phyloP scores from a whole-genome alignment of 2,797 vertebrate genomes.

The Lagorchestes hirsutus region DNA sequence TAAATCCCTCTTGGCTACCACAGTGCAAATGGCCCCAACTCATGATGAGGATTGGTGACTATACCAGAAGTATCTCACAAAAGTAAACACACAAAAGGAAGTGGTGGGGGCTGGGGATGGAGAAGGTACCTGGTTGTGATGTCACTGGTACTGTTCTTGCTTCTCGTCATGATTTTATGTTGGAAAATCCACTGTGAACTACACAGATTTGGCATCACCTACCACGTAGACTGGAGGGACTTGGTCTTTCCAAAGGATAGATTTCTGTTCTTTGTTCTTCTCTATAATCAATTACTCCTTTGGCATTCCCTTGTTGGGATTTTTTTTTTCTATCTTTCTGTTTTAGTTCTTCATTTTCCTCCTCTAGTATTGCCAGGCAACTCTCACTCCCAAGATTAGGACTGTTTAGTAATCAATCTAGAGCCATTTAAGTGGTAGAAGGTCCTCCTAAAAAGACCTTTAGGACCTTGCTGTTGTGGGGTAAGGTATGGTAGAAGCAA shows the following conservation, averaged over 20 bases:
- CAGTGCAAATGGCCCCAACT: not conserved
- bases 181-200: not conserved
- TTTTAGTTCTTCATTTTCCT: not conserved
- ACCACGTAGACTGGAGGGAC: not conserved
- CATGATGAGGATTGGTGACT: not conserved
- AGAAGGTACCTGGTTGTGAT: not conserved
- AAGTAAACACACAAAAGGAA: not conserved
- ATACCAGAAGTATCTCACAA: not conserved
- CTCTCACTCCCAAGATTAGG: not conserved
- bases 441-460: too few species aligned
- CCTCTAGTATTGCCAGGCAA: not conserved
- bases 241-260: not conserved
- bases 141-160: not conserved
- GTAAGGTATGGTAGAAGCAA: too few species aligned
- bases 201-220: not conserved
- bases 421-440: too few species aligned
- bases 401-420: too few species aligned
- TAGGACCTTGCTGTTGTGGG: too few species aligned
- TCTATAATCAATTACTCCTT: not conserved
- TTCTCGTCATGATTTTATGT: not conserved
- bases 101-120: not conserved
- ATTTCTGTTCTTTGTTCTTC: not conserved
- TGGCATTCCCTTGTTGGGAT: not conserved
- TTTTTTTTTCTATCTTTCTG: not conserved
- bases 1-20: not conserved